Evolutionary conservation across 1,140 invertebrate genomes (phyloP), one percentile per base, ranked within the genome.

Genomic region (Babylonia areolata): DNA sequence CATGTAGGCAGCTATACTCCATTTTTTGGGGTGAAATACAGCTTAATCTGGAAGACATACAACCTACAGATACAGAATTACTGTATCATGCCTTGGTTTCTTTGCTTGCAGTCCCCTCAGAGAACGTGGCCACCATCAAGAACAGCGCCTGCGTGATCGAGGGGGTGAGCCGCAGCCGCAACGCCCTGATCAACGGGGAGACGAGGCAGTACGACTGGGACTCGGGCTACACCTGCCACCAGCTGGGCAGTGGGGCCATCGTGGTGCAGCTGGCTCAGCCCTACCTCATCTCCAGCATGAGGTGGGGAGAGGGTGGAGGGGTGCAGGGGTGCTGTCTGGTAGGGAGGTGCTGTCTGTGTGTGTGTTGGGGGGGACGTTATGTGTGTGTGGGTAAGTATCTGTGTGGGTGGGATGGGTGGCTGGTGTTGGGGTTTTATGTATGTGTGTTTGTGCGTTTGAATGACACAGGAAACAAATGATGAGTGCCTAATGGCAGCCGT

Each of bases 211-310:
- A 99, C 95, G 98, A 99, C 95, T 99, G 98, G 98, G 98, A 99
- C 94, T 97, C 97, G 87, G 98, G 99, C 78, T 99, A 99, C 94
- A 99, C 98, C 2, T 99, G 98, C 94, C 99, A 99, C 95, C 99
- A 99, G 95, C 95, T 99, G 64, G 98, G 98, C 17, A 98, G 97
- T 91, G 98, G 99, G 46, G 96, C 97, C 87, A 99, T 99, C 92
- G 96, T 98, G 87, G 96, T 99, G 85, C 98, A 99, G 95, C 95
- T 99, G 86, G 97, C 98, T 33, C 99, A 99, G 95, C 99, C 99
- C 1, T 99, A 99, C 94, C 96, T 99, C 87, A 96, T 99, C 82
- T 96, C 97, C 78, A 98, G 97, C 12, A 97, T 99, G 95, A 96
- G 97, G 96, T 97, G 3, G 40, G 37, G 20, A n/a, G n/a, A n/a